Evolutionary conservation across 2,888 invertebrate genomes (phyloP), one percentile per base, ranked within the genome.

Genomic region (Clivina fossor): DNA sequence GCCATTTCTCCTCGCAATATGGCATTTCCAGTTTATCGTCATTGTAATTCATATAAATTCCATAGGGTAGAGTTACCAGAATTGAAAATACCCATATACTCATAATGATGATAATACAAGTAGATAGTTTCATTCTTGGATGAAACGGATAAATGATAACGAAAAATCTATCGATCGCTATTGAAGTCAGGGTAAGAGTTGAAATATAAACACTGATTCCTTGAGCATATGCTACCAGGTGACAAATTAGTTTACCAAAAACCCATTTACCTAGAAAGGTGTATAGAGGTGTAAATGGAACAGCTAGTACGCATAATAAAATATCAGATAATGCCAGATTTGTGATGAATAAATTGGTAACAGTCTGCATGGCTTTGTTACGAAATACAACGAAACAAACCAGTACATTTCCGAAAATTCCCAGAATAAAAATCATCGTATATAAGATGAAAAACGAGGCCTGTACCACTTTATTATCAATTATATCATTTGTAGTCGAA

Each of bases 181-280:
- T 98, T 62, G 96, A 93, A 64, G 94, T 97, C 60, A 99, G 81
- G 3, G 98, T 98, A 66, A 98, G 79, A 1, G 97, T 96, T 59
- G 95, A 95, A 69, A 98, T 95, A 80, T 97, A 99, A 63, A 99
- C 95, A 71, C 93, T 93, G 67, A 93, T 90, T 50, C 95, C 96
- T 74, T 93, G 93, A 56, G 93, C 90, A 74, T 90, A 93, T 50
- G 97, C 90, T 59, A 96, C 90, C 66, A 96, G 77, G 72, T 96
- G 94, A 70, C 98, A 99, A 59, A 97, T 79, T 0, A 86, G 79
- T 18, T 85, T 81, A 0, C 98, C 98, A 76, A 97, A 97, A 37
- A 92, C 84, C 98, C 98, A 99, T 41, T 87, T 82, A 3, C 86
- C 89, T 63, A 93, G 80, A 69, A 96, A 96, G 0, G 93, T 90